phyloP scores from a whole-genome alignment of 2,113 vertebrate genomes.

The Thunnus maccoyii region DNA sequence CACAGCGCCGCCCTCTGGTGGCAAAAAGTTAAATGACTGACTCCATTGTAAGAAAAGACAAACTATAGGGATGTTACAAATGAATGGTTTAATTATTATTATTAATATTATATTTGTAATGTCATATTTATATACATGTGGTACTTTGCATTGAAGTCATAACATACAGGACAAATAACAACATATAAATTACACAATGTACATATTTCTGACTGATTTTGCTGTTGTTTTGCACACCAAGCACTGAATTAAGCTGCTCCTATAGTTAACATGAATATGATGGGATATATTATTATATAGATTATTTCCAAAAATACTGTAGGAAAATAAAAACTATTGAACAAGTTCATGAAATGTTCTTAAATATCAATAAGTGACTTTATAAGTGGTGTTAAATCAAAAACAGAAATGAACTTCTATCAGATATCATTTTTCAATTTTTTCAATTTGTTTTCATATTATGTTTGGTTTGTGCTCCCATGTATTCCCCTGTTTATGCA shows the following conservation, averaged over 20 bases:
- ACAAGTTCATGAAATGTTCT: too few relatives aligned
- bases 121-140: conserved; percentile 46
- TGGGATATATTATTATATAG: neutral
- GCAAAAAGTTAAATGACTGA: neutral
- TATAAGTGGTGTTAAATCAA: too few relatives aligned
- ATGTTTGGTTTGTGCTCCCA: neutral
- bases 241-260: conserved; percentile 14
- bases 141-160: conserved; percentile 41
- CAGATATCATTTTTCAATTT: neutral
- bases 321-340: too few relatives aligned
- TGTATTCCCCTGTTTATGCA: neutral
- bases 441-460: neutral
- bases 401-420: neutral
- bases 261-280: conserved; percentile 9
- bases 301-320: neutral
- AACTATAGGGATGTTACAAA: conserved; percentile 50
- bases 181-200: conserved; percentile 41
- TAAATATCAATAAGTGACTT: too few relatives aligned
- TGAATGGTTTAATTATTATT: conserved; percentile 49
- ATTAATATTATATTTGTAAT: conserved; percentile 16
- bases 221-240: conserved; percentile 39
- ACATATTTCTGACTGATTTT: conserved; percentile 28
- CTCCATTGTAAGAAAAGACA: neutral
- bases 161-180: conserved; percentile 45
- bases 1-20: conserved; percentile 47